Percentiles rank a stretch among this genome's conserved stretches.
Conservation (phyloP, 2,888 invertebrate species). For the Drosophila nr. perissopoda region DNA sequence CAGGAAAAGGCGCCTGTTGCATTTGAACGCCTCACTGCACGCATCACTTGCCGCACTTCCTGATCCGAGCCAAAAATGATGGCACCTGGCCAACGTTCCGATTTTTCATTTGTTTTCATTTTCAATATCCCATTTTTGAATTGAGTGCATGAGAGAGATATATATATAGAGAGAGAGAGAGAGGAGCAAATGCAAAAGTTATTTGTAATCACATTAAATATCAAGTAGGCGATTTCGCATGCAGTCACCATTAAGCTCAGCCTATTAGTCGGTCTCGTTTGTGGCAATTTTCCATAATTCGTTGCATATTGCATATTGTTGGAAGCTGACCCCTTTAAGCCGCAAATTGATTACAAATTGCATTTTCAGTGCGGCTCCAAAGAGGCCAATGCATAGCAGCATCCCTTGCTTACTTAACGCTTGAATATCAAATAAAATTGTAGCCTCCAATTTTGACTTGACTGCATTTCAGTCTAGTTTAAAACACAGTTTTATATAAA, state of each 20-base stretch:
- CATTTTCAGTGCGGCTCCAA: constrained; percentile 1
- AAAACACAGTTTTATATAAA: neutral
- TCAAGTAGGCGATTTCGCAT: constrained; percentile 20
- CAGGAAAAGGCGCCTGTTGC: constrained; percentile 96
- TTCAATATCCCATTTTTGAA: constrained; percentile 3
- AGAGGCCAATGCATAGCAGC: no score
- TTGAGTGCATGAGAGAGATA: neutral
- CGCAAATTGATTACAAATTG: constrained; percentile 25
- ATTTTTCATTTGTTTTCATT: constrained; percentile 8
- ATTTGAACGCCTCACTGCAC: constrained; percentile 94
- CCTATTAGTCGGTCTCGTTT: neutral
- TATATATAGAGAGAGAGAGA: neutral
- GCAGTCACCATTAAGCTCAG: neutral
- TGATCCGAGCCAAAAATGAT: constrained; percentile 98
- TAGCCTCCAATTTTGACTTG: neutral
- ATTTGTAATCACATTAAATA: constrained; percentile 52
- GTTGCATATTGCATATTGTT: constrained; percentile 11
- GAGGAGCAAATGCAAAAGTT: constrained; percentile 24
- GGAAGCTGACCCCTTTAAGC: neutral
- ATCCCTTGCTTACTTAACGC: neutral
- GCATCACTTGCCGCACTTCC: constrained; percentile 98
- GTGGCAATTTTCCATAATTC: constrained; percentile 2
- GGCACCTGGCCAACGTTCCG: constrained; percentile 88
- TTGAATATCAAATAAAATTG: neutral
- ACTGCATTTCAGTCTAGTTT: neutral